Percentiles rank a stretch among this genome's conserved stretches.
Conservation (phyloP, 2,797 vertebrate species). For the Smutsia temminckii region DNA sequence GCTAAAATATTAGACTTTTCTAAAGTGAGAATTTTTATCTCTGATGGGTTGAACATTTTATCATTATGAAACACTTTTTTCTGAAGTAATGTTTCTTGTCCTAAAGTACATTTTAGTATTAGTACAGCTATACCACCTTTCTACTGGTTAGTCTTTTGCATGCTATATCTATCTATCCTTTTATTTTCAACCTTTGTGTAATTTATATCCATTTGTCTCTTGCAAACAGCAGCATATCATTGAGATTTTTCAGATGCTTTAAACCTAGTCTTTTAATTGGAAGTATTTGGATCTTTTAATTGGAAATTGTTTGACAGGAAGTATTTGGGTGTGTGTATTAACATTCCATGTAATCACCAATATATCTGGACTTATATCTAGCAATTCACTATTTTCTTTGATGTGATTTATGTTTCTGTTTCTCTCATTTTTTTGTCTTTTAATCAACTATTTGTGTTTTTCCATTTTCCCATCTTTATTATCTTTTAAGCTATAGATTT, state of each 20-base stretch:
- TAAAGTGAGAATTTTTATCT: neutral
- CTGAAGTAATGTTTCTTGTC: neutral
- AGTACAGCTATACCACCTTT: neutral
- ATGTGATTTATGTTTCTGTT: neutral
- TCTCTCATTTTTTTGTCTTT: neutral
- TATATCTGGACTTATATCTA: neutral
- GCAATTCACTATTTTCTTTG: neutral
- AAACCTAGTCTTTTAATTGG: neutral
- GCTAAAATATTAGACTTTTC: neutral
- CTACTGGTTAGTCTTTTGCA: neutral
- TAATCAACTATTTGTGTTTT: neutral
- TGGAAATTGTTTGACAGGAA: neutral
- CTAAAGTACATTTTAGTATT: neutral
- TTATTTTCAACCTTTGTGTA: neutral
- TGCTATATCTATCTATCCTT: neutral
- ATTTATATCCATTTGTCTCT: neutral
- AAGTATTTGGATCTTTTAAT: neutral
- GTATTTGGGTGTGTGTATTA: neutral
- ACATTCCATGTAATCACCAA: neutral
- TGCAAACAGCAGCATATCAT: neutral
- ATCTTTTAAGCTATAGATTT: neutral
- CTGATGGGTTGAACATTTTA: neutral
- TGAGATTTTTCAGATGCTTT: neutral
- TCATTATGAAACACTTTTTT: neutral
- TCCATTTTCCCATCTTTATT: neutral